phyloP scores from a whole-genome alignment of 2,888 invertebrate species.

The Pristionchus fissidentatus region DNA sequence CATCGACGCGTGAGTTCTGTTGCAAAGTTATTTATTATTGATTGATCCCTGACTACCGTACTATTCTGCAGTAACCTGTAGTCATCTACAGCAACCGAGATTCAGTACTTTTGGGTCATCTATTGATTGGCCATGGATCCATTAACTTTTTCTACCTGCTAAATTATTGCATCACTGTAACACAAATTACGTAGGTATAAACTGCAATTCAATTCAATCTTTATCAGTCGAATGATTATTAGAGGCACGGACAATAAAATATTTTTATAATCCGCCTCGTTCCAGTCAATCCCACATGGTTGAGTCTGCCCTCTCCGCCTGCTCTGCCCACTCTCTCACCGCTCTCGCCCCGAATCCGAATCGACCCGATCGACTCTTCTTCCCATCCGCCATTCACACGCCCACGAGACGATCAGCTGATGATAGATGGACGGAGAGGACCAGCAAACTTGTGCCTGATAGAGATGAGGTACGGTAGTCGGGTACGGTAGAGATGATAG shows the following conservation, averaged over 20 bases:
- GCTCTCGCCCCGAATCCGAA: not conserved
- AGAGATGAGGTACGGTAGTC: not conserved
- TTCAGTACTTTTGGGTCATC: too few species aligned
- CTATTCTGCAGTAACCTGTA: not conserved
- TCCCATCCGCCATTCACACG: not conserved
- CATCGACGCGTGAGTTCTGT: not conserved
- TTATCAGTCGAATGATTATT: too few species aligned
- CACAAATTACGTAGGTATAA: too few species aligned
- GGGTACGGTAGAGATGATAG: too few species aligned
- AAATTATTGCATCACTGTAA: too few species aligned
- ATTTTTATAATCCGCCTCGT: not conserved
- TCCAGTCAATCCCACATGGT: not conserved
- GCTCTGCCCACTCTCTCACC: not conserved
- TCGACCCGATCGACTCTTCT: not conserved
- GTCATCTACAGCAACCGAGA: too few species aligned
- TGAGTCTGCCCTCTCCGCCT: constrained; percentile 9
- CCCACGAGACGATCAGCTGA: not conserved
- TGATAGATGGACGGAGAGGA: not conserved
- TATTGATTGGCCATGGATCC: too few species aligned
- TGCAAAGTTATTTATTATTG: not conserved
- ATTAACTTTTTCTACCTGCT: too few species aligned
- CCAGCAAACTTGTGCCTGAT: not conserved
- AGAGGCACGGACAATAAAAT: too few species aligned
- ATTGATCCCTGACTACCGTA: not conserved
- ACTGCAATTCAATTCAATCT: too few species aligned